These are phyloP conservation scores for Paragorgia papillata DNA, from an alignment of 92 coral and sea anemone genomes.

Conservation along the genomic window DNA sequence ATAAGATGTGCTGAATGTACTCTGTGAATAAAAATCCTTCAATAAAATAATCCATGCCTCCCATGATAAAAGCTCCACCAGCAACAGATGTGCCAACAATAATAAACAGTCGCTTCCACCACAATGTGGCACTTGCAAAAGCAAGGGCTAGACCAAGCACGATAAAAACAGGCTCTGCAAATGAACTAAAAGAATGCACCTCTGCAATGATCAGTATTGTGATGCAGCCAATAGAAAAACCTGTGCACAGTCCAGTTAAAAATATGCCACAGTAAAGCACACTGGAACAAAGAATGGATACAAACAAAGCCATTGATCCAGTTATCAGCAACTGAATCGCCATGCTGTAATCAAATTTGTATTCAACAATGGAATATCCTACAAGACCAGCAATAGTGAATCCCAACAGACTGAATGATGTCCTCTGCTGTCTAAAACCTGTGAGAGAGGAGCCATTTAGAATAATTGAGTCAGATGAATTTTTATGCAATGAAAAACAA, in stretches of 20 bases:
- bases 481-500: too few species aligned
- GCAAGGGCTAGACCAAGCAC: slow-evolving; percentile 65
- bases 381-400: slow-evolving; percentile 78
- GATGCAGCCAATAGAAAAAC: slow-evolving; percentile 72
- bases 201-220: slow-evolving; percentile 69
- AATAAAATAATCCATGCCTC: slow-evolving; percentile 81
- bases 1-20: slow-evolving; percentile 69
- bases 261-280: slow-evolving; percentile 89
- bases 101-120: slow-evolving; percentile 91
- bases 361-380: slow-evolving; percentile 72
- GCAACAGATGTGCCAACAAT: slow-evolving; percentile 71
- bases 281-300: slow-evolving; percentile 91
- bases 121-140: slow-evolving; percentile 80
- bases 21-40: slow-evolving; percentile 77
- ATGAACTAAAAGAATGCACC: slow-evolving; percentile 62
- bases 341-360: slow-evolving; percentile 61
- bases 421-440: slow-evolving; percentile 83
- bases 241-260: slow-evolving; percentile 77
- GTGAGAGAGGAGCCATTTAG: neutral
- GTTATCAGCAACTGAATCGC: slow-evolving; percentile 76
- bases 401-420: slow-evolving; percentile 73
- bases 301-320: slow-evolving; percentile 82
- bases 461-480: too few species aligned
- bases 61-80: slow-evolving; percentile 77
- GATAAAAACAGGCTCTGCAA: slow-evolving; percentile 78